Conservation (phyloP, 2,113 vertebrate species). For the Galbula dea region DNA sequence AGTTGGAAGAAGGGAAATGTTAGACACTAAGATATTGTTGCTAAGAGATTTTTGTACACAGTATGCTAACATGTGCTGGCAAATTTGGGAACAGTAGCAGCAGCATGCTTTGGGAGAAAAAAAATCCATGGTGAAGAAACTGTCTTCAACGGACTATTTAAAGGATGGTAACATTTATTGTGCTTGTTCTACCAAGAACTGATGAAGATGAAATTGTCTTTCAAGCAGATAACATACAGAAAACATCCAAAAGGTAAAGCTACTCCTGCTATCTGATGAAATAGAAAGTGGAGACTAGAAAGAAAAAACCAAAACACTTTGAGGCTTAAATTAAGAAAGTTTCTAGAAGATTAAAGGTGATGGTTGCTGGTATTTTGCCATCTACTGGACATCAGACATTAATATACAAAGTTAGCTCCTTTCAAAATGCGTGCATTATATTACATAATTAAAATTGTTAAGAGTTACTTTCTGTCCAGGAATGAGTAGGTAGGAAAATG, state of each 20-base stretch:
- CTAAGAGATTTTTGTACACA: conserved; percentile 70
- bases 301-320: background rate
- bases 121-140: conserved; percentile 52
- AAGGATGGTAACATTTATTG: conserved; percentile 40
- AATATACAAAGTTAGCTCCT: background rate
- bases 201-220: conserved; percentile 37
- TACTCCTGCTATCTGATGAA: background rate
- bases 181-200: conserved; percentile 25
- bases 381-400: conserved; percentile 13
- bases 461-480: background rate
- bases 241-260: conserved; percentile 32
- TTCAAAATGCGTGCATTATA: background rate
- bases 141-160: conserved; percentile 59
- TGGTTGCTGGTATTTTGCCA: conserved; percentile 30
- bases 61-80: conserved; percentile 56
- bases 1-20: conserved; percentile 64
- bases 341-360: background rate
- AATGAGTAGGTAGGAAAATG: background rate
- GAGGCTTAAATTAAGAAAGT: background rate
- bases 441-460: background rate
- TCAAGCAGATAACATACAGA: background rate
- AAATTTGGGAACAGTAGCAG: conserved; percentile 56
- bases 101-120: conserved; percentile 26
- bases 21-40: conserved; percentile 68
- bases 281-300: background rate